Percentiles rank a stretch among this genome's conserved stretches.
phyloP scores from a whole-genome alignment of 2,797 vertebrate species.

The Chaetophractus vellerosus region DNA sequence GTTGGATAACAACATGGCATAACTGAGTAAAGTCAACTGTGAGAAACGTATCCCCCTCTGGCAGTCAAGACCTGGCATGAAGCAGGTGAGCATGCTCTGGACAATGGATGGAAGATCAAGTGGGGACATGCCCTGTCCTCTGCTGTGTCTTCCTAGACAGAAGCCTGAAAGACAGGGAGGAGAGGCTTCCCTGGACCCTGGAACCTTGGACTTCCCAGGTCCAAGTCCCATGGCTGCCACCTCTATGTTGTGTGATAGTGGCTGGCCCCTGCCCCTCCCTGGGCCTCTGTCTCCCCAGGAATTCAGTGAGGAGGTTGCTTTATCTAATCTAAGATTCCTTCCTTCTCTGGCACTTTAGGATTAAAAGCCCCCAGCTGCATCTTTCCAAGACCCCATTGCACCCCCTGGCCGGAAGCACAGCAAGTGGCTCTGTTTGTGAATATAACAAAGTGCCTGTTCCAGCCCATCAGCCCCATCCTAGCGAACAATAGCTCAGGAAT shows the following conservation, averaged over 20 bases:
- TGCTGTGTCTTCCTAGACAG: background rate
- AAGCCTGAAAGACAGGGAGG: background rate
- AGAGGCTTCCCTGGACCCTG: background rate
- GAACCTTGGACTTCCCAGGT: background rate
- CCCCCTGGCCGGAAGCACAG: background rate
- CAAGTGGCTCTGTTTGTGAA: conserved; percentile 49
- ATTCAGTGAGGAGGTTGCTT: background rate
- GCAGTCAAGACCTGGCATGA: background rate
- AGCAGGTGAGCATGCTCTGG: background rate
- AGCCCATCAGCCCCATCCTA: conserved; percentile 77
- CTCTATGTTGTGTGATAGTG: rapidly evolving
- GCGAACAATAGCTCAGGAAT: conserved; percentile 80
- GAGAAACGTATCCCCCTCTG: background rate
- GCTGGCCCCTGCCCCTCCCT: background rate
- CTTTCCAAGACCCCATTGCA: background rate
- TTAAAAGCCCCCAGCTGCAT: background rate
- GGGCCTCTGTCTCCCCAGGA: background rate
- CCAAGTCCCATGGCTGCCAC: background rate
- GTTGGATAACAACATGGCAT: background rate
- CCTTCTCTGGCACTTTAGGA: background rate
- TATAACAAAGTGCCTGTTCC: conserved; percentile 81
- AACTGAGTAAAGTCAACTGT: background rate
- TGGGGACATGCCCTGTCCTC: rapidly evolving
- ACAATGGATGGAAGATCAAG: background rate
- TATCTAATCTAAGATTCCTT: background rate